Conservation (phyloP, 1,140 invertebrate genomes). For the Acyrthosiphon pisum region DNA sequence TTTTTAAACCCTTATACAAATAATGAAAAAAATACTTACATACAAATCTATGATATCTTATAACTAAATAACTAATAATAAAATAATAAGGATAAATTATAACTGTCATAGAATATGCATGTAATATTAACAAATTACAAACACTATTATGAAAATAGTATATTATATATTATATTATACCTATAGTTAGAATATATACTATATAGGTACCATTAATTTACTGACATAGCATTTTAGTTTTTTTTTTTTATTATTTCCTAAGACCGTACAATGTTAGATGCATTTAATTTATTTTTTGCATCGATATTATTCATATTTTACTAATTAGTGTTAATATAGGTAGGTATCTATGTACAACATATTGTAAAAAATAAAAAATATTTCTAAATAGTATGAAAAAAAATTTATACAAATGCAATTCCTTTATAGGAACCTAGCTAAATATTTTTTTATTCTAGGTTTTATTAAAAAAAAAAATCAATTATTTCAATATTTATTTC, state of each 20-base stretch:
- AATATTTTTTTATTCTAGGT: neutral
- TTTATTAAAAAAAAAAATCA: neutral
- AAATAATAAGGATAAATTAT: neutral
- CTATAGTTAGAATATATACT: neutral
- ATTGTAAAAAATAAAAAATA: neutral
- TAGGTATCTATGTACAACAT: no score
- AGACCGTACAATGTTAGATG: neutral
- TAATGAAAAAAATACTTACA: neutral
- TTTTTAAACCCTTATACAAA: neutral
- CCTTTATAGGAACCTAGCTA: neutral
- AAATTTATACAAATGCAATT: neutral
- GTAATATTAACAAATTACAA: constrained; percentile 3
- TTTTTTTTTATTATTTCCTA: neutral
- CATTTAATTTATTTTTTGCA: neutral
- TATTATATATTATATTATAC: neutral
- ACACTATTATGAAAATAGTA: neutral
- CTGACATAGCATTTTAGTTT: neutral
- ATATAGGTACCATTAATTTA: neutral
- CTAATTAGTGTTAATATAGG: neutral
- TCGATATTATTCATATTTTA: neutral
- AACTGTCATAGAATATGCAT: neutral
- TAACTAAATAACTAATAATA: neutral
- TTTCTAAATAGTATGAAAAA: neutral
- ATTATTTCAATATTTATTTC: neutral
- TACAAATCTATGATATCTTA: neutral